Evolutionary conservation across 2,113 vertebrate genomes (phyloP).

Genomic region (Peromyscus polionotus): DNA sequence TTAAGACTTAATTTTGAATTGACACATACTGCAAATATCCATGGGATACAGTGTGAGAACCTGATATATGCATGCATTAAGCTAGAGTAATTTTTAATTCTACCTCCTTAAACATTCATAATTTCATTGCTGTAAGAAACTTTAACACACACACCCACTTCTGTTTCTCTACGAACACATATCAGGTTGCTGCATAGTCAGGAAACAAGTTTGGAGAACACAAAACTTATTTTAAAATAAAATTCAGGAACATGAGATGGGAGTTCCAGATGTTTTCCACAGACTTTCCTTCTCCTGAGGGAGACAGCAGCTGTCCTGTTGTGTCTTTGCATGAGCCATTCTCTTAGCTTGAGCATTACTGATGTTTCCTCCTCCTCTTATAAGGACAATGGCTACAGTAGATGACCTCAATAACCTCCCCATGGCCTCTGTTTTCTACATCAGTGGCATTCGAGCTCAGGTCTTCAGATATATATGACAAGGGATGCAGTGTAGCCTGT

Average conservation of each 20-base stretch:
- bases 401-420: background rate
- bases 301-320: background rate
- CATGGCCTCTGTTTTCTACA: background rate
- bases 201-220: background rate
- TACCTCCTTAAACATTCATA: background rate
- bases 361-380: background rate
- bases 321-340: background rate
- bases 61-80: background rate
- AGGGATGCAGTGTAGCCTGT: background rate
- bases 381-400: background rate
- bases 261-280: background rate
- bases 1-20: background rate
- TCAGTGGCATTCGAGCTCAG: background rate
- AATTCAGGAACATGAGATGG: background rate
- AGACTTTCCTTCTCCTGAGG: background rate
- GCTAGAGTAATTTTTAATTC: no score
- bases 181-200: background rate
- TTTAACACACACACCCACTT: background rate
- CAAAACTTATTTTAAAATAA: background rate
- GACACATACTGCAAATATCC: background rate
- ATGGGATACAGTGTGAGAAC: background rate
- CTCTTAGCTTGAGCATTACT: background rate
- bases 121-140: background rate
- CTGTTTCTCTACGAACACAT: no score
- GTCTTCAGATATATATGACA: background rate